phyloP scores from a whole-genome alignment of 2,113 vertebrate species.

The Pseudorhombus dupliciocellatus region DNA sequence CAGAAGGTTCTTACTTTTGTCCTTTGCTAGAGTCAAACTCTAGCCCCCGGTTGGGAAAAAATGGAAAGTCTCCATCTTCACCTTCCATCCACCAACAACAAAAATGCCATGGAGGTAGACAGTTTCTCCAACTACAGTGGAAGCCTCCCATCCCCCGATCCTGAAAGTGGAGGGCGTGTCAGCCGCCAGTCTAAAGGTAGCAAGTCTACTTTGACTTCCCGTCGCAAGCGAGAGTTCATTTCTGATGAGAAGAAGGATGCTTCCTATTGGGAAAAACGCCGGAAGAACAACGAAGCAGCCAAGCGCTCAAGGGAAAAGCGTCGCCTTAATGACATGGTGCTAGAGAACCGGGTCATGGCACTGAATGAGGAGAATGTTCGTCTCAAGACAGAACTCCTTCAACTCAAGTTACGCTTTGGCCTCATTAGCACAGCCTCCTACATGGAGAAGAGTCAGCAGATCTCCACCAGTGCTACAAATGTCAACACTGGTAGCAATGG shows the following conservation, averaged over 20 bases:
- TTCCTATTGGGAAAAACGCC: conserved; percentile 86
- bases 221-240: conserved; percentile 86
- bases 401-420: conserved; percentile 85
- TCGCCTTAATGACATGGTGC: conserved; percentile 85
- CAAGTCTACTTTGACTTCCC: conserved; percentile 72
- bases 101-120: conserved; percentile 69
- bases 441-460: conserved; percentile 84
- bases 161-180: conserved; percentile 42
- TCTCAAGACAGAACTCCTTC: conserved; percentile 84
- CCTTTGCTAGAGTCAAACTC: conserved; percentile 67
- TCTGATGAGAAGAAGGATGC: conserved; percentile 87
- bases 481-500: conserved; percentile 31
- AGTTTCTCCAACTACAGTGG: conserved; percentile 60
- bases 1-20: conserved; percentile 50
- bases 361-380: conserved; percentile 86
- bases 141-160: conserved; percentile 60
- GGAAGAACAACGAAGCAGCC: conserved; percentile 88
- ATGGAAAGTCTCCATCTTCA: conserved; percentile 82
- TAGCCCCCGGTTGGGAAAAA: conserved; percentile 54
- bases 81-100: conserved; percentile 59
- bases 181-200: conserved; percentile 72
- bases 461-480: conserved; percentile 53
- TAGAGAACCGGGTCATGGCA: conserved; percentile 84
- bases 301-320: conserved; percentile 86
- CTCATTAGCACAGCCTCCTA: conserved; percentile 83